These are phyloP conservation scores for Hephaestus fuliginosus DNA, from an alignment of 2,797 vertebrate species.

Conservation along the genomic window DNA sequence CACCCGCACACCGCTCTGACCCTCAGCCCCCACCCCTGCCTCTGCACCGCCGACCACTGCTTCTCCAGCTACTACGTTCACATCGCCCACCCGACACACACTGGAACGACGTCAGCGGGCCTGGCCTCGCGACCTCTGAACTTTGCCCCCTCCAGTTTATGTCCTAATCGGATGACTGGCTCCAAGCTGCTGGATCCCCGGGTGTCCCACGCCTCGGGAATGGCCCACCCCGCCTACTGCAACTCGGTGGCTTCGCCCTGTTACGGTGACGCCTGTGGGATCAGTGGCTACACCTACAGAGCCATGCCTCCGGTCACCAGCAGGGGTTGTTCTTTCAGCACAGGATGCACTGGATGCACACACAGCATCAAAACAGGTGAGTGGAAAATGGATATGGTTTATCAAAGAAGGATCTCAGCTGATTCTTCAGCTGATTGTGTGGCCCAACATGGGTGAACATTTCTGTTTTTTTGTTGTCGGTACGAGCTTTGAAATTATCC, in stretches of 20 bases:
- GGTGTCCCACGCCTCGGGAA: constrained; percentile 85
- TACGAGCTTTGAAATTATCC: constrained; percentile 35
- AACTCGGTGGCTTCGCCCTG: constrained; percentile 89
- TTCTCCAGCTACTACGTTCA: constrained; percentile 88
- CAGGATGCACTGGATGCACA: constrained; percentile 89
- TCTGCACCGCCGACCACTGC: constrained; percentile 86
- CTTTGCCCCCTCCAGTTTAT: constrained; percentile 84
- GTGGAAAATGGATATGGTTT: constrained; percentile 15
- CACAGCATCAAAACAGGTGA: constrained; percentile 96
- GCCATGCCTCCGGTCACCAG: constrained; percentile 89
- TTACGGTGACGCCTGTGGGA: constrained; percentile 88
- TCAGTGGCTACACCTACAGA: constrained; percentile 89
- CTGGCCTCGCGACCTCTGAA: constrained; percentile 86
- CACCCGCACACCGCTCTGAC: constrained; percentile 82
- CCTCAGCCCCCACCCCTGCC: constrained; percentile 86
- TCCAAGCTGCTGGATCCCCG: constrained; percentile 86
- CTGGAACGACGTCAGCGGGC: constrained; percentile 77
- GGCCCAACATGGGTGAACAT: constrained; percentile 40
- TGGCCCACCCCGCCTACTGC: constrained; percentile 92
- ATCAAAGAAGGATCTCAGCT: not conserved
- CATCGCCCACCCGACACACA: constrained; percentile 84
- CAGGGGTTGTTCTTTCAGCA: constrained; percentile 87
- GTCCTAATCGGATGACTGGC: constrained; percentile 78
- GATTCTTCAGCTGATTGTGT: constrained; percentile 20
- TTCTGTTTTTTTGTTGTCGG: constrained; percentile 24